Evolutionary conservation across 2,888 invertebrate species (phyloP), one percentile per base, ranked within the genome.

Genomic region (Tetragnatha montana): DNA sequence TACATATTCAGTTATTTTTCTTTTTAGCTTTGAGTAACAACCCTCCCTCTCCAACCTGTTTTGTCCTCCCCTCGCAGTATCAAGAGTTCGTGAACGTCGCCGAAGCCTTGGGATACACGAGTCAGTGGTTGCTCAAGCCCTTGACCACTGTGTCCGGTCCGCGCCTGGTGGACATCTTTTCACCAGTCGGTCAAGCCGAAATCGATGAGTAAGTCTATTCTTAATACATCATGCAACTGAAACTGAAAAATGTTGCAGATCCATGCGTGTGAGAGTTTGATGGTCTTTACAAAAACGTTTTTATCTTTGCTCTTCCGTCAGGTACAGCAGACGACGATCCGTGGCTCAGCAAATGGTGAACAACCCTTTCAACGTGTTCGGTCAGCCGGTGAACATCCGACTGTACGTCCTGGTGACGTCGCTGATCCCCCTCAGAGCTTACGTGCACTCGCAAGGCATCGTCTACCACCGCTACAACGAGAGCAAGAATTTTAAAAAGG

Each of bases 331-430:
- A 12, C 90, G 87, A 14, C 85, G 81, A 35, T 90, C 91, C 12
- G 90, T 92, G 12, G 88, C 92, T 2, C 92, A 92, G 87, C 92
- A 92, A 82, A 87, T 91, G 50, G 90, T 92, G 60, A 81, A 88
- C 8, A 91, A 91, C 84, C 93, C 93, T 12, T 92, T 93, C 51
- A 91, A 92, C 22, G 91, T 93, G 19, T 92, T 92, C 81, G 93
- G 92, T 1, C 91, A 92, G 71, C 92, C 93, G 0, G 92, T 93
- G 47, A 92, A 92, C 73, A 92, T 93, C 35, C 92, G 92, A 35
- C 89, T 93, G 8, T 93, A 93, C 85, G 92, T 93, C 8, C 91
- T 93, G 49, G 92, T 94, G 70, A 93, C 93, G 14, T 93, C 93
- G 0, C 83, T 93, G 51, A 91, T 92, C 19, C 93, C 93, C 0